These are phyloP conservation scores for Patagioenas fasciata DNA, from an alignment of 2,113 vertebrate genomes.

Conservation along the genomic window DNA sequence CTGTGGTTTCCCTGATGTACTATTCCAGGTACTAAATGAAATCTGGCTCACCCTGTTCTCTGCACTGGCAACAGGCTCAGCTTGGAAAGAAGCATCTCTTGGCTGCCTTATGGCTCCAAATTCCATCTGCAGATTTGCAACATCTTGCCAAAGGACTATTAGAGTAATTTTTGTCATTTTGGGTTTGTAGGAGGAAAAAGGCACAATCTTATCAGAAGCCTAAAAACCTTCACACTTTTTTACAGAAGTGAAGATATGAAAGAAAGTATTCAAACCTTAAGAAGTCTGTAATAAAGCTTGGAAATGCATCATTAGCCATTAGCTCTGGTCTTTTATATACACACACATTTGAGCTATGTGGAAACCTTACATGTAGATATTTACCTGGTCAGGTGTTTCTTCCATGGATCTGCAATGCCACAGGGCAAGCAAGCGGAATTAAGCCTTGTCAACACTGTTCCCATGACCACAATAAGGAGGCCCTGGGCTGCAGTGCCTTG, in stretches of 20 bases:
- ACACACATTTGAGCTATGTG: accelerated
- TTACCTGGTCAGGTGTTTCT: neutral
- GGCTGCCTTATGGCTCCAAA: neutral
- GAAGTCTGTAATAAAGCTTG: neutral
- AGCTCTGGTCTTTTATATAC: neutral
- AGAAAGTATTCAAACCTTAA: neutral
- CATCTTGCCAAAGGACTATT: neutral
- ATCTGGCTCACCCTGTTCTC: neutral
- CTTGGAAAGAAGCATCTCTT: conserved; percentile 1
- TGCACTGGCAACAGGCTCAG: neutral
- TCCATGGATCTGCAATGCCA: neutral
- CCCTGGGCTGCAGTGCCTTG: neutral
- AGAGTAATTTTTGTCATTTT: neutral
- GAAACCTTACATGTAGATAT: neutral
- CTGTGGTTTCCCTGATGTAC: neutral
- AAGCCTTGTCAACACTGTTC: accelerated
- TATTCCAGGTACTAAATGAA: neutral
- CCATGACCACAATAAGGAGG: neutral
- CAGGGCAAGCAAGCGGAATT: neutral
- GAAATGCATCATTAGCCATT: neutral
- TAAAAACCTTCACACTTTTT: neutral
- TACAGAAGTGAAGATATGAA: neutral
- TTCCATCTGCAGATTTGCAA: neutral
- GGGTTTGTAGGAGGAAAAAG: neutral
- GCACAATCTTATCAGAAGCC: neutral